phyloP scores from a whole-genome alignment of 2,888 invertebrate genomes.

The Acrocyrtus sp. region DNA sequence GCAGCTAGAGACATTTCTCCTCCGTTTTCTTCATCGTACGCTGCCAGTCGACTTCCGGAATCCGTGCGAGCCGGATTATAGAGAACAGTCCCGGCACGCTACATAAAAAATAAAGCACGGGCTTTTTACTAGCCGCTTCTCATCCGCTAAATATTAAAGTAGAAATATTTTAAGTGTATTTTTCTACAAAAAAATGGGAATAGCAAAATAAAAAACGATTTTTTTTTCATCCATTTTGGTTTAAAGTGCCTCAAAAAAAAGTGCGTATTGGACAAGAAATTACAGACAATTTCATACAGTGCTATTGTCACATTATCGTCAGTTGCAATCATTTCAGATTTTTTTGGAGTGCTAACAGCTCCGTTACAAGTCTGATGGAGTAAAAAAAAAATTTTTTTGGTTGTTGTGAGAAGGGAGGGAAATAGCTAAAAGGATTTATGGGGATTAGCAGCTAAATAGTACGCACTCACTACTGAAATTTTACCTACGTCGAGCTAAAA shows the following conservation, averaged over 20 bases:
- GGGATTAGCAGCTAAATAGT: no score
- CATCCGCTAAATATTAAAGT: not conserved
- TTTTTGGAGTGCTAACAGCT: no score
- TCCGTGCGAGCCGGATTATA: not conserved
- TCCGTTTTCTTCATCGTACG: not conserved
- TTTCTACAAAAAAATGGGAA: not conserved
- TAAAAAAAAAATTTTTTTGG: no score
- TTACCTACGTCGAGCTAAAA: not conserved
- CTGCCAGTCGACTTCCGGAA: conserved; percentile 20
- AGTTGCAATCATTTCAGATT: no score
- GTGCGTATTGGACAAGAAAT: not conserved
- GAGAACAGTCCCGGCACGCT: not conserved
- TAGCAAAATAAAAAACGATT: no score
- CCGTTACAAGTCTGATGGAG: no score
- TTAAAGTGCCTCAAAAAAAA: not conserved
- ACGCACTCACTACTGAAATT: not conserved
- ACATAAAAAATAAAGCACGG: not conserved
- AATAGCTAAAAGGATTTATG: no score
- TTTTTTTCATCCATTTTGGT: no score
- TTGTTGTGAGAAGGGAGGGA: no score
- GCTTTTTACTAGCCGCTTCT: not conserved
- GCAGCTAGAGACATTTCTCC: not conserved
- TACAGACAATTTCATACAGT: no score
- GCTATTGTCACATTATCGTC: no score
- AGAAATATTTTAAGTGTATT: not conserved